Base-by-base conservation (phyloP, 2,113 vertebrate genomes). In the Paradoxurus hermaphroditus region DNA sequence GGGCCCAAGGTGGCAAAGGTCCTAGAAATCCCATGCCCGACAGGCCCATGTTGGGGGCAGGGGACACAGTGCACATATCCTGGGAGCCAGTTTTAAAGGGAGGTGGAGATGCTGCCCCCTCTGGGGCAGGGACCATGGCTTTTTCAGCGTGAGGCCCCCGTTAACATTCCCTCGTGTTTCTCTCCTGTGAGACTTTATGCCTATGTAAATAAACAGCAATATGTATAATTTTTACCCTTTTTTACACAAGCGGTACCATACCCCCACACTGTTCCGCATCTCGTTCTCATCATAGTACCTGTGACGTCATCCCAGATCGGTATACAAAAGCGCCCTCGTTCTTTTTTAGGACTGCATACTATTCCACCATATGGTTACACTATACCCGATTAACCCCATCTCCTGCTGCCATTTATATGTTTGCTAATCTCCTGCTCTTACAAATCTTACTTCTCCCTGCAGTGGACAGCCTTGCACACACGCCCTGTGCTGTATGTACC, bases 81-180 rank as follows among this genome's bases (percentile, higher is more conserved):
- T 51, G 27, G 46, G n/a, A 51, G 4, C 46, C 44, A 68, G 39
- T 87, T 96, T 86, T 90, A 90, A 79, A 62, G 62, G 51, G 36
- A 2, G 7, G 8, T 15, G 14, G 56, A 59, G n/a, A 63, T 13
- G 29, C 1, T 7, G 11, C 12, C n/a, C n/a, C 13, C 2, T 25
- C 63, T 1, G 46, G 56, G 25, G 10, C 41, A 77, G 65, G 10
- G 7, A n/a, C 19, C 36, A 23, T 0, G 18, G 15, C 10, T 13
- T 93, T 83, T 63, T 27, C 13, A 56, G 39, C 29, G 15, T 14
- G 68, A 65, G 78, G 18, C 12, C 46, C 27, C n/a, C 34, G 23
- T 87, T 79, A 91, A 75, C 77, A 51, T 23, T 29, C 83, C 59
- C 79, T 73, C 18, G 27, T 39, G 15, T 94, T 63, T 94, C 94